These are phyloP conservation scores for Alectoris magna DNA, from an alignment of 2,797 vertebrate species.

Conservation along the genomic window DNA sequence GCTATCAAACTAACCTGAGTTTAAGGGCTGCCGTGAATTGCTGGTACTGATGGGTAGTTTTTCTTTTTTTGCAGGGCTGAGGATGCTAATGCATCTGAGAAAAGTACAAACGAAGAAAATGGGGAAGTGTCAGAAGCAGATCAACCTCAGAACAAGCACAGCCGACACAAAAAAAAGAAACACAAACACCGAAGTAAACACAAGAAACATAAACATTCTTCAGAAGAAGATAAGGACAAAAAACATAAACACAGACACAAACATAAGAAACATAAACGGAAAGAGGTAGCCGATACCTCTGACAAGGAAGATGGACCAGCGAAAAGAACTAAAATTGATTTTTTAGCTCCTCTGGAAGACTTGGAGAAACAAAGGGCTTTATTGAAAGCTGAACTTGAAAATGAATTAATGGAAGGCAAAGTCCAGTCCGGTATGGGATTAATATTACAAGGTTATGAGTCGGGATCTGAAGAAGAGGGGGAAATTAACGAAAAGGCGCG, in stretches of 20 bases:
- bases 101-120: constrained; percentile 94
- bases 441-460: constrained; percentile 97
- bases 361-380: constrained; percentile 97
- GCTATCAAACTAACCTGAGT: background rate
- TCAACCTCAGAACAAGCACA: constrained; percentile 84
- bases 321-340: constrained; percentile 91
- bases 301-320: constrained; percentile 84
- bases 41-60: constrained; percentile 15
- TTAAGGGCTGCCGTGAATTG: background rate
- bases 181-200: constrained; percentile 98
- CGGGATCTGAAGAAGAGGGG: constrained; percentile 96
- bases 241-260: constrained; percentile 98
- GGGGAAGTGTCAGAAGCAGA: constrained; percentile 93
- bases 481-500: constrained; percentile 89
- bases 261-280: constrained; percentile 97
- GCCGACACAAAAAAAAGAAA: constrained; percentile 99
- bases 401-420: constrained; percentile 92
- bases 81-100: constrained; percentile 89
- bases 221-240: constrained; percentile 94
- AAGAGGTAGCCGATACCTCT: constrained; percentile 81
- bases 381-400: constrained; percentile 99
- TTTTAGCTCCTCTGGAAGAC: constrained; percentile 95
- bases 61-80: constrained; percentile 83
- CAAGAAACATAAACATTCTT: constrained; percentile 97
- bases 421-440: constrained; percentile 97